These are phyloP conservation scores for Apodemia hepburni DNA, from an alignment of 2,888 invertebrate species.

Conservation along the genomic window DNA sequence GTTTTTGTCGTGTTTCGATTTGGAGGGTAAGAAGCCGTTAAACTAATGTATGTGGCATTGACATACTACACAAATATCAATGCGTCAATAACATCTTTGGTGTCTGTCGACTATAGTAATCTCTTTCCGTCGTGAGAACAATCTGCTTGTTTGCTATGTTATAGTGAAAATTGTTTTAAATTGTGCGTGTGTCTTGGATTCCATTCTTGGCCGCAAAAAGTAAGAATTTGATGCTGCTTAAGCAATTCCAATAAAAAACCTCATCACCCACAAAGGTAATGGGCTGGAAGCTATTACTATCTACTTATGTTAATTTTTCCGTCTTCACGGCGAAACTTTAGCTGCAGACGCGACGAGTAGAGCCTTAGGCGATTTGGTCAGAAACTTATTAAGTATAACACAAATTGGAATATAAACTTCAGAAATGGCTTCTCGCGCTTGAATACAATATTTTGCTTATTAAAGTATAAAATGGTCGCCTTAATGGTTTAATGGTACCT, in stretches of 20 bases:
- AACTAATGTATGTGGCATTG: no score
- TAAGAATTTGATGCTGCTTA: neutral
- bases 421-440: neutral
- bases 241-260: neutral
- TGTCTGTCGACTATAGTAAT: no score
- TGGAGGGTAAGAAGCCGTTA: no score
- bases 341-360: conserved; percentile 8
- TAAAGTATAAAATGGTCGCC: neutral
- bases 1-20: no score
- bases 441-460: neutral
- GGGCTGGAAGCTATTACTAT: conserved; percentile 14
- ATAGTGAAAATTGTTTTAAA: no score
- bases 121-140: no score
- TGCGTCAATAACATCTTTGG: no score
- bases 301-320: conserved; percentile 15
- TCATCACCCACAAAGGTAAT: conserved; percentile 1
- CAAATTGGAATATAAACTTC: conserved; percentile 7
- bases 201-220: neutral
- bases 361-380: conserved; percentile 11
- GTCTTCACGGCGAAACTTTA: conserved; percentile 15
- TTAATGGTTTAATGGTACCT: neutral
- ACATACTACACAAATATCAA: no score
- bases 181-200: no score
- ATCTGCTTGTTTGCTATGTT: no score
- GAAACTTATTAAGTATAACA: conserved; percentile 14